A percentile compares a stretch with the other conserved stretches of the same genome.
Conservation (phyloP, 2,113 vertebrate genomes). For the Chitala chitala region DNA sequence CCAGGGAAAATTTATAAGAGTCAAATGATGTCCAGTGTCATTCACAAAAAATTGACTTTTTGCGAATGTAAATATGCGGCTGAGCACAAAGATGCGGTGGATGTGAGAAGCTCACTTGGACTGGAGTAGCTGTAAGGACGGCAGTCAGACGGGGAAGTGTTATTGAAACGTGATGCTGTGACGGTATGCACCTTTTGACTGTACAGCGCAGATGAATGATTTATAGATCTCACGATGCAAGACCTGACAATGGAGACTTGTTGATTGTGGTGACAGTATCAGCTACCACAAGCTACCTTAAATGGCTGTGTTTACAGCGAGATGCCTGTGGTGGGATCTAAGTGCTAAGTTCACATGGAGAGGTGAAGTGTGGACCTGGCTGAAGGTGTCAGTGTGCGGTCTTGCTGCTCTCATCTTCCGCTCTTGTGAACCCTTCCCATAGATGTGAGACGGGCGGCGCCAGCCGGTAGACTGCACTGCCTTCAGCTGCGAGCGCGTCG, state of each 20-base stretch:
- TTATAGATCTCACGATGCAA: background rate
- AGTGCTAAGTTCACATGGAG: constrained; percentile 1
- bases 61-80: background rate
- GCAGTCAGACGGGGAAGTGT: too few species aligned
- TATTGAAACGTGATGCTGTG: too few species aligned
- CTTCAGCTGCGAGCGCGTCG: too few species aligned
- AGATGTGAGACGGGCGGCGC: too few species aligned
- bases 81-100: background rate
- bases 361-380: constrained; percentile 3
- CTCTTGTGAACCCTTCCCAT: background rate
- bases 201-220: background rate
- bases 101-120: background rate
- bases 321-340: background rate
- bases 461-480: too few species aligned
- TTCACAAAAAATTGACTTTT: background rate
- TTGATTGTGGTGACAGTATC: background rate
- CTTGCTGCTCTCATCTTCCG: background rate
- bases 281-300: background rate
- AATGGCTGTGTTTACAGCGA: background rate
- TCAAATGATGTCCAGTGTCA: background rate
- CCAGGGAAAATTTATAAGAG: background rate
- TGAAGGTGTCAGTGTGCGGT: background rate
- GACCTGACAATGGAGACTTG: background rate
- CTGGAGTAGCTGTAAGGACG: background rate
- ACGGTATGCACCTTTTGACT: too few species aligned